These are phyloP conservation scores for Ctenoplectra terminalis DNA, from an alignment of 1,140 invertebrate species.

Conservation along the genomic window DNA sequence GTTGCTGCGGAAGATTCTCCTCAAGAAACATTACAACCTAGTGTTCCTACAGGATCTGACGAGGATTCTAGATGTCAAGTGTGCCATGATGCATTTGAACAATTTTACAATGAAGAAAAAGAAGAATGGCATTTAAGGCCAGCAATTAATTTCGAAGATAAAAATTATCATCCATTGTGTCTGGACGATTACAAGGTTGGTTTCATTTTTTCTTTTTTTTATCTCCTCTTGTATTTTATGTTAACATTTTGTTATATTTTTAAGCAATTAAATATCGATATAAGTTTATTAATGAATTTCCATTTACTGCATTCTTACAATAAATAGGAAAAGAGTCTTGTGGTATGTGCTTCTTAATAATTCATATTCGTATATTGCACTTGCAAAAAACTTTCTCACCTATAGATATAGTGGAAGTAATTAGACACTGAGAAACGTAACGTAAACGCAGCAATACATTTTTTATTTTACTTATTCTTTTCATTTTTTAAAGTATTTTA, in stretches of 20 bases:
- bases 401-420: conserved; percentile 48
- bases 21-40: conserved; percentile 84
- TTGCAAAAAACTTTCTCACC: conserved; percentile 23
- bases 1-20: conserved; percentile 79
- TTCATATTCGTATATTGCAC: conserved; percentile 56
- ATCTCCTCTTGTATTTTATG: not conserved
- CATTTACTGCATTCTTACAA: conserved; percentile 74
- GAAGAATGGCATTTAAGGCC: conserved; percentile 97
- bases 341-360: conserved; percentile 78
- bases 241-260: conserved; percentile 35
- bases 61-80: conserved; percentile 90
- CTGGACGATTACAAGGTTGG: conserved; percentile 93
- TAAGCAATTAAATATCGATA: conserved; percentile 33
- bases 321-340: conserved; percentile 79
- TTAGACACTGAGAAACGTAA: conserved; percentile 33
- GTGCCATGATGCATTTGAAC: conserved; percentile 95
- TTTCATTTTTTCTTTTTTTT: conserved; percentile 23
- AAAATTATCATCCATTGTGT: conserved; percentile 95
- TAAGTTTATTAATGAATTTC: conserved; percentile 65
- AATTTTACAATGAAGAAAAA: conserved; percentile 97
- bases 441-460: conserved; percentile 2
- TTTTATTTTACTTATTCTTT: conserved; percentile 12
- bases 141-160: conserved; percentile 90
- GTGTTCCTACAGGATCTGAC: conserved; percentile 86
- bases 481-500: not conserved